Evolutionary conservation across 1,140 invertebrate species (phyloP).

Genomic region (Cyphomyrmex costatus): DNA sequence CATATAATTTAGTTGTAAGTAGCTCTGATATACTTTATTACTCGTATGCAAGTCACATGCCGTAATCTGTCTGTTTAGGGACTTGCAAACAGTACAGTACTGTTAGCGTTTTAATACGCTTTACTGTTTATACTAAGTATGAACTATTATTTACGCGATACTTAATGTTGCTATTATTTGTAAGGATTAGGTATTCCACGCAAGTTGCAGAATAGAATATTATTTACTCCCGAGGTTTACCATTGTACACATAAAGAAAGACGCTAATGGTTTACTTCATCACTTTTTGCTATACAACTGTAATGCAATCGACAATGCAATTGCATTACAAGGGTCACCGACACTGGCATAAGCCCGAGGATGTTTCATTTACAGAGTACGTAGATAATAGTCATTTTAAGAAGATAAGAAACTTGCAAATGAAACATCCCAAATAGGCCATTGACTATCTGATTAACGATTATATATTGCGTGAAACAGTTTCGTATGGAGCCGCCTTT

Average conservation of each 20-base stretch:
- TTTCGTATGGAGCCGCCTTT: constrained; percentile 71
- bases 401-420: constrained; percentile 41
- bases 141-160: constrained; percentile 63
- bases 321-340: constrained; percentile 64
- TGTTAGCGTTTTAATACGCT: constrained; percentile 35
- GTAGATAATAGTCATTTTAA: constrained; percentile 9
- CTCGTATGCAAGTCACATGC: constrained; percentile 43
- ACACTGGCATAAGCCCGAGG: constrained; percentile 69
- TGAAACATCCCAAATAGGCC: constrained; percentile 66
- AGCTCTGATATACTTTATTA: constrained; percentile 58
- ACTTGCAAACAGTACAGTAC: constrained; percentile 51
- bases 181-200: constrained; percentile 53
- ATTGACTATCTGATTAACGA: constrained; percentile 73
- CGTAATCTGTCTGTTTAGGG: constrained; percentile 47
- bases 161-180: constrained; percentile 70
- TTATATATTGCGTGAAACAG: constrained; percentile 65
- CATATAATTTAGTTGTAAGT: constrained; percentile 72
- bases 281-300: neutral
- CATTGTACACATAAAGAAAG: constrained; percentile 9
- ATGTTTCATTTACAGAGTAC: constrained; percentile 68
- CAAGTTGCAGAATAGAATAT: constrained; percentile 30
- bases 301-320: constrained; percentile 39
- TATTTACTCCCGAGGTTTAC: constrained; percentile 8
- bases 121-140: constrained; percentile 59
- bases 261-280: neutral